Base-by-base conservation (phyloP, 2,888 invertebrate species). In the Ctenicera cuprea region DNA sequence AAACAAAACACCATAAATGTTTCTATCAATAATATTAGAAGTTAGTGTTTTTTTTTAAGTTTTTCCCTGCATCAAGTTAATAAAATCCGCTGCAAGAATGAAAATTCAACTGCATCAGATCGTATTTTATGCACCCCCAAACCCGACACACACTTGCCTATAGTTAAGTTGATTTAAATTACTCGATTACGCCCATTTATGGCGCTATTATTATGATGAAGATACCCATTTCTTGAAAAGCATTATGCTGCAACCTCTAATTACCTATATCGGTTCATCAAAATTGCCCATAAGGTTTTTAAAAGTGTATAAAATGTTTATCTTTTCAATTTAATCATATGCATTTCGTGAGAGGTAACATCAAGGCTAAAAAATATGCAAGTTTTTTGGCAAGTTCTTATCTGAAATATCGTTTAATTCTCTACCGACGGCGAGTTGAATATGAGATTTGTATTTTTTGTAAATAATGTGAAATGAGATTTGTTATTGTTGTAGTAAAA, bases 191-290 rank as follows among this genome's bases (percentile, higher is more conserved):
- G 38, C 37, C 54, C 59, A 38, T 38, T 59, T 59, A 38, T 38
- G 22, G 33, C 59, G 38, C 33, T 38, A 38, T 59, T 59, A 33
- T 20, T 59, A n/a, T 38, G 20, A 38, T 12, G 33, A 4, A 14
- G 38, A 12, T 54, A 54, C 54, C 30, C 12, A 54, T 30, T 54
- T 54, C 26, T 33, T 26, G 30, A 14, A 54, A 54, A 30, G 1
- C 26, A 54, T 54, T 54, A 54, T 8, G 30, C 14, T 20, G 59
- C 37, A 20, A 33, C 20, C 57, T 59, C 38, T 59, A 33, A 59
- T 59, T 59, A 59, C 7, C 38, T 52, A n/a, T n/a, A 52, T 52
- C 52, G n/a, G 52, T 30, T 12, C 30, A 52, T 52, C 52, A 52
- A 12, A 52, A 52, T 52, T 30, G 52, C 52, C 52, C 12, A 52